phyloP scores from a whole-genome alignment of 1,140 invertebrate genomes.

The Caenorhabditis brenneri region DNA sequence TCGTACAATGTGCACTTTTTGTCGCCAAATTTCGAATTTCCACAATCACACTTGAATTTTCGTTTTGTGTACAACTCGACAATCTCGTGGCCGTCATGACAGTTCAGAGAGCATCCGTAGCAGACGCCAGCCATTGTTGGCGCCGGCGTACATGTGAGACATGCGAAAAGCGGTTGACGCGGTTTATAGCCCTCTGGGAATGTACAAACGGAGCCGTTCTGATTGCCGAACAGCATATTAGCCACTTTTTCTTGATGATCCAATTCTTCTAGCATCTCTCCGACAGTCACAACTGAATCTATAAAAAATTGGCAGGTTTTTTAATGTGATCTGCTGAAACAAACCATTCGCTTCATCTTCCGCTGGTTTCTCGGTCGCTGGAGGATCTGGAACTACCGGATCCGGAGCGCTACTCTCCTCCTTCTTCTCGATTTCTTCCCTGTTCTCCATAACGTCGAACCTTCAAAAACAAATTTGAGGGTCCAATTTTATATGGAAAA shows the following conservation, averaged over 20 bases:
- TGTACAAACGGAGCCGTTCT: constrained; percentile 3
- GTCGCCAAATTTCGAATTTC: constrained; percentile 83
- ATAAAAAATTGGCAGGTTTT: no score
- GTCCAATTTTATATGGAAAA: no score
- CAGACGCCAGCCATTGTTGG: constrained; percentile 79
- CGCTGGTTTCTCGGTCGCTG: no score
- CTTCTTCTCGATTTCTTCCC: no score
- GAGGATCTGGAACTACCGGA: no score
- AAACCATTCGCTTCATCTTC: no score
- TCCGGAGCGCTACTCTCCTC: no score
- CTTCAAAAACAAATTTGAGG: no score
- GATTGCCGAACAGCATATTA: constrained; percentile 1
- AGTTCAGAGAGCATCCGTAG: constrained; percentile 89
- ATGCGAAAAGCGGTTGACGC: constrained; percentile 92
- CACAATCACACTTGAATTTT: constrained; percentile 95
- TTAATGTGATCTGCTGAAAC: no score
- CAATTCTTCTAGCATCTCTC: not conserved
- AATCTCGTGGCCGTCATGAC: constrained; percentile 93
- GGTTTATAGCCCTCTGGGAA: constrained; percentile 82
- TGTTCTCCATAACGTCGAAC: no score
- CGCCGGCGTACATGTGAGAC: constrained; percentile 81
- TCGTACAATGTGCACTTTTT: constrained; percentile 79
- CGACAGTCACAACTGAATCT: no score
- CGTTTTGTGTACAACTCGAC: constrained; percentile 95
- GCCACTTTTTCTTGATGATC: not conserved